Base-by-base conservation (phyloP, 2,797 vertebrate species). In the Dermochelys coriacea region DNA sequence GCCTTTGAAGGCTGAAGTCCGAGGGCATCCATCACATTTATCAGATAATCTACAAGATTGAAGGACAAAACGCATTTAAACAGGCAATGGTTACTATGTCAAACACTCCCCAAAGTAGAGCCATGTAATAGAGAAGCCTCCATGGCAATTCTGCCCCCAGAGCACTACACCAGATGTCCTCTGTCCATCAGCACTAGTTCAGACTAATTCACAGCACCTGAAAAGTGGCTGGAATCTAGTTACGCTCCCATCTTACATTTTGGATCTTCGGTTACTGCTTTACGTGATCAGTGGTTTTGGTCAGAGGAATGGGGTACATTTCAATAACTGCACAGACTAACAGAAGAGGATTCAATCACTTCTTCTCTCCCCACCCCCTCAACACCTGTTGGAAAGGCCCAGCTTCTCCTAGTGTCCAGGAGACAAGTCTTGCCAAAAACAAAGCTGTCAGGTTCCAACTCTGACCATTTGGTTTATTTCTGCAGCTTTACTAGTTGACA, bases 1-100 rank as follows among this genome's bases (percentile, higher is more conserved):
- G 94, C 82, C 92, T 98, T 98, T 0, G 99, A 99, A 0, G 99
- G 99, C 98, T 99, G 99, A 54, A 99, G 98, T 79, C 99, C 99
- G 52, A 99, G 97, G 12, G 99, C 99, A 0, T 99, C 99, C 99
- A 99, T 99, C 97, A 99, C 99, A 0, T 99, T 99, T 95, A 98
- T 99, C 80, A 99, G 98, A 87, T 99, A 99, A 96, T 99, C 99
- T 99, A 98, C 3, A 80, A 81, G 50, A 41, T 6, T 0, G 57
- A 80, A 78, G 61, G 64, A n/a, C 82, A 90, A 49, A 1, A 5
- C 0, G 21, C 12, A 15, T 50, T 81, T 82, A 54, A 86, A 25
- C 8, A 5, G 54, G 74, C 18, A 64, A 14, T 0, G 41, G 45
- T 27, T 61, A 31, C 5, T 0, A 14, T 25, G 78, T 12, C 52